Conservation (phyloP, 2,113 vertebrate species). For the Gnathonemus longibarbis region DNA sequence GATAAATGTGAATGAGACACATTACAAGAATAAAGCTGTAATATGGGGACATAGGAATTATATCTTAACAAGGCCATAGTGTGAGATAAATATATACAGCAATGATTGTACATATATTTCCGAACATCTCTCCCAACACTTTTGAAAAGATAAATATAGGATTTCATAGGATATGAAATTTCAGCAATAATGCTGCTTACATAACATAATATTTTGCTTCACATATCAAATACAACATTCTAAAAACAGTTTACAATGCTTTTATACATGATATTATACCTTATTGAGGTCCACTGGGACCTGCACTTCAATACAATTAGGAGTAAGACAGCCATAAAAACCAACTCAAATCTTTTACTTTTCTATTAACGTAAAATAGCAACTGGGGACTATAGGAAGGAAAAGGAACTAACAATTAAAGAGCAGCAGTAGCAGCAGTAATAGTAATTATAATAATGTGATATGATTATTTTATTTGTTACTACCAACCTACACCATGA, state of each 20-base stretch:
- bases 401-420: neutral
- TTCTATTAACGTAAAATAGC: neutral
- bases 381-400: neutral
- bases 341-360: neutral
- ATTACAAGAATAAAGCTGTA: constrained; percentile 53
- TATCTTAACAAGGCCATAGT: neutral
- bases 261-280: neutral
- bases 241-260: neutral
- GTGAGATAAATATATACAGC: neutral
- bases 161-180: neutral
- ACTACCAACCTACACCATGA: neutral
- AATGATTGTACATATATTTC: constrained; percentile 12
- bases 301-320: neutral
- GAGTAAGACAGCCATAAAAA: neutral
- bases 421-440: neutral
- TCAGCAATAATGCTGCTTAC: neutral
- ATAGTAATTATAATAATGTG: neutral
- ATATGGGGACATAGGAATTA: neutral
- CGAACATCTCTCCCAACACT: neutral
- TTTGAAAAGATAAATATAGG: neutral
- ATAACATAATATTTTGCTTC: neutral
- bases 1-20: constrained; percentile 73
- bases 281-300: neutral
- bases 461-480: neutral
- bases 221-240: neutral